Evolutionary conservation across 1,140 invertebrate species (phyloP).

Genomic region (roundworm (Caenorhabditis elegans)): WBcel235 BX284604.4:5334001-5334500

Average conservation of each 20-base stretch:
- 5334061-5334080: slow-evolving; percentile 41
- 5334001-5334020: no score
- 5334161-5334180: slow-evolving; percentile 31
- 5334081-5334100: slow-evolving; percentile 24
- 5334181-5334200: slow-evolving; percentile 41
- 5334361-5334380: not conserved
- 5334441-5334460: not conserved
- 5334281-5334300: slow-evolving; percentile 35
- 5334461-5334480: not conserved
- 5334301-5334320: slow-evolving; percentile 28
- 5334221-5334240: not conserved
- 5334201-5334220: not conserved
- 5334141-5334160: slow-evolving; percentile 39
- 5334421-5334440: not conserved
- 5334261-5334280: slow-evolving; percentile 35
- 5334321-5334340: slow-evolving; percentile 22
- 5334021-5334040: no score
- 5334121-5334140: slow-evolving; percentile 45
- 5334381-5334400: no score
- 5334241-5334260: slow-evolving; percentile 7
- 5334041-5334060: no score
- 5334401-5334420: no score
- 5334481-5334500: slow-evolving; percentile 38
- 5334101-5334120: slow-evolving; percentile 35
- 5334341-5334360: slow-evolving; percentile 38